These are phyloP conservation scores for Trichonephila inaurata DNA, from an alignment of 1,140 invertebrate genomes.

Conservation along the genomic window DNA sequence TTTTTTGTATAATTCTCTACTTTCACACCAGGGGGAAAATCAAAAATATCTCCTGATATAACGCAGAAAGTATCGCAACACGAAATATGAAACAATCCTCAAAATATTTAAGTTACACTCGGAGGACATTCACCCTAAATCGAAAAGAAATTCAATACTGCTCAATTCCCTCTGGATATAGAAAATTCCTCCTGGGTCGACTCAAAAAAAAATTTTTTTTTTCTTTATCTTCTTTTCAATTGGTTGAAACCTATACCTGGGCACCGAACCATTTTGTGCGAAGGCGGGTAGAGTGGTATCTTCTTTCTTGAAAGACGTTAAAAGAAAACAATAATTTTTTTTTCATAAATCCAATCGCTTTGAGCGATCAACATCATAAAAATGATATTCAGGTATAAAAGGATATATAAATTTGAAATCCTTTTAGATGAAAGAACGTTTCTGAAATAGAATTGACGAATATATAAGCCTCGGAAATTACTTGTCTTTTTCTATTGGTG, in stretches of 20 bases:
- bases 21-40: too few relatives aligned
- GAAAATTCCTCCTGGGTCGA: background rate
- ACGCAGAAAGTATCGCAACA: background rate
- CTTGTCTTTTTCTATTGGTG: too few relatives aligned
- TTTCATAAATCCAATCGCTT: constrained; percentile 32
- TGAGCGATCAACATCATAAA: constrained; percentile 8
- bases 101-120: background rate
- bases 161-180: background rate
- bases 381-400: constrained; percentile 29
- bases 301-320: background rate
- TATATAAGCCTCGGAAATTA: background rate
- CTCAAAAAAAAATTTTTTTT: background rate
- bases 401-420: constrained; percentile 37
- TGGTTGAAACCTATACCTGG: background rate
- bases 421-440: background rate
- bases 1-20: too few relatives aligned
- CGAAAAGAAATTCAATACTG: constrained; percentile 40
- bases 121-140: constrained; percentile 39
- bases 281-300: background rate
- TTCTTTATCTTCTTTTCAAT: background rate
- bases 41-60: background rate
- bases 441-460: background rate
- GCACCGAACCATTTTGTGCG: background rate
- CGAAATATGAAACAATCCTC: background rate
- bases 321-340: background rate